Percentiles rank a stretch among this genome's conserved stretches.
phyloP scores from a whole-genome alignment of 2,888 invertebrate species.

The Papilio protenor region DNA sequence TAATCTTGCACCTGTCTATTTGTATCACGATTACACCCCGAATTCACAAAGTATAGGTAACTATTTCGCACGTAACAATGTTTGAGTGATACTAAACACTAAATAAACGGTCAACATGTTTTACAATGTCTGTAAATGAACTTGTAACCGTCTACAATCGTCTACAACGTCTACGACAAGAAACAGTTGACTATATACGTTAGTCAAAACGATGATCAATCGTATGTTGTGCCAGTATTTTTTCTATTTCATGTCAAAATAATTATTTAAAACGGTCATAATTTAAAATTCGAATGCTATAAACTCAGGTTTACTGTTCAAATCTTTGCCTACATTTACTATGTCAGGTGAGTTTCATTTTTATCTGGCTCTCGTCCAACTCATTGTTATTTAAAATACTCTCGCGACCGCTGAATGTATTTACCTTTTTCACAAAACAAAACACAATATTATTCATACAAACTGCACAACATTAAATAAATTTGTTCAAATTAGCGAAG shows the following conservation, averaged over 20 bases:
- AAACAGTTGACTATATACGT: neutral
- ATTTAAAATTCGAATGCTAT: slow-evolving; percentile 47
- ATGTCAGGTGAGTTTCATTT: slow-evolving; percentile 64
- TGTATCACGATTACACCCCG: neutral
- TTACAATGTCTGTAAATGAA: neutral
- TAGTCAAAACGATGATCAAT: neutral
- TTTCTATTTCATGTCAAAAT: neutral
- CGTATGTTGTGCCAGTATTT: neutral
- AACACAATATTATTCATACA: slow-evolving; percentile 56
- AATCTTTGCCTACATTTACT: slow-evolving; percentile 51
- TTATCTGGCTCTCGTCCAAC: slow-evolving; percentile 64
- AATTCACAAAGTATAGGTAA: neutral
- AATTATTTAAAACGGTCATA: slow-evolving; percentile 9
- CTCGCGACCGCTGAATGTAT: slow-evolving; percentile 53
- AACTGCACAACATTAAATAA: slow-evolving; percentile 72
- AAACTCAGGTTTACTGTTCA: slow-evolving; percentile 49
- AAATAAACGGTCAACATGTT: neutral
- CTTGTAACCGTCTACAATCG: neutral
- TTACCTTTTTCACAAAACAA: slow-evolving; percentile 48
- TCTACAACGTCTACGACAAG: neutral
- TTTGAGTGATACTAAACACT: neutral
- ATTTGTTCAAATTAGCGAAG: slow-evolving; percentile 70
- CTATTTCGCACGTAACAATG: neutral
- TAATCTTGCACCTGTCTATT: neutral
- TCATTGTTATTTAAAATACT: slow-evolving; percentile 63